Conservation (phyloP, 37 sponge, comb jelly and placozoan species). For the Ephydatia muelleri region DNA sequence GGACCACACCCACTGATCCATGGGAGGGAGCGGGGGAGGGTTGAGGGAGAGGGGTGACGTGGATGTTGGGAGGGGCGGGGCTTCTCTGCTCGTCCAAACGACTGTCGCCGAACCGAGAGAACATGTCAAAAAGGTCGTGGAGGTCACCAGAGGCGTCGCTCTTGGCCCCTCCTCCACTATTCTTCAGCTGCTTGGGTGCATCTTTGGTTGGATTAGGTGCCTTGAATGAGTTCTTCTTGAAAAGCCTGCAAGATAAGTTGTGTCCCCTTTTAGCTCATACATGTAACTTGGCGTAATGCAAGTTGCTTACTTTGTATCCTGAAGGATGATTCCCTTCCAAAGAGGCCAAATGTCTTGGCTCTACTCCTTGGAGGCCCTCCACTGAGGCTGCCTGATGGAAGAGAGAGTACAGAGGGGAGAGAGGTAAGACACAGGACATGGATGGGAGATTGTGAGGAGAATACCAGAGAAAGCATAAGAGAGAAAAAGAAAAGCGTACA, state of each 20-base stretch:
- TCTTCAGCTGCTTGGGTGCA: background rate
- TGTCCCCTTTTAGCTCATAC: background rate
- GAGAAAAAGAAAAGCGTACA: background rate
- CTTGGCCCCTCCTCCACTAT: background rate
- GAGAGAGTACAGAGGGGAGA: background rate
- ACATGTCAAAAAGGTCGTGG: conserved; percentile 15
- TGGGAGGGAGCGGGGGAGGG: background rate
- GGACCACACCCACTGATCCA: background rate
- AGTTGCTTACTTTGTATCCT: background rate
- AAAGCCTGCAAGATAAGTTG: background rate
- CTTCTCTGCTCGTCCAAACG: conserved; percentile 30
- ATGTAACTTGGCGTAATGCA: no score
- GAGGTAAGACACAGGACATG: background rate
- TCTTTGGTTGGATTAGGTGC: background rate
- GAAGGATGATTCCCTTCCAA: background rate
- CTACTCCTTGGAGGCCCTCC: background rate
- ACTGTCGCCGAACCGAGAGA: conserved; percentile 6
- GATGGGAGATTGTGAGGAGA: no score
- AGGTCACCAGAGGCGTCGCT: background rate
- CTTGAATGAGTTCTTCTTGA: background rate
- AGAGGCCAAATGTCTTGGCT: conserved; percentile 21
- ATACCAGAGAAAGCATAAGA: no score
- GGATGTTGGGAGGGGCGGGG: conserved; percentile 6
- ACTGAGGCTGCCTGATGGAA: background rate
- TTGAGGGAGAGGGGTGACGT: background rate